Evolutionary conservation across 2,888 invertebrate species (phyloP).

Genomic region (Calephelis perditalis): DNA sequence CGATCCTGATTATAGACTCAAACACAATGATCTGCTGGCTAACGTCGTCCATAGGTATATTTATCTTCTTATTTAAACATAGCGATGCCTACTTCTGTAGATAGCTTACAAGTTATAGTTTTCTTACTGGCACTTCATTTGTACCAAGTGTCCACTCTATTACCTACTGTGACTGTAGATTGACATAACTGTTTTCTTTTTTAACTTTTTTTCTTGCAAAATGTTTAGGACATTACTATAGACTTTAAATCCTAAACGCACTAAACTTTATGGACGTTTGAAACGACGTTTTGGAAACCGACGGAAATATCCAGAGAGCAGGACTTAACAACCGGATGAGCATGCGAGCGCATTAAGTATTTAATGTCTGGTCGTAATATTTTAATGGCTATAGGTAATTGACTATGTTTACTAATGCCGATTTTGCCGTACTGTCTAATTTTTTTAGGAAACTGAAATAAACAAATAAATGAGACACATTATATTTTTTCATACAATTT

Average conservation of each 20-base stretch:
- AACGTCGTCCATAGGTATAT: constrained; percentile 95
- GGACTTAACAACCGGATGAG: constrained; percentile 53
- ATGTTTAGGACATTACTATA: not conserved
- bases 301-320: not conserved
- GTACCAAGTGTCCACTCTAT: constrained; percentile 22
- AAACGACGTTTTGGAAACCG: not conserved
- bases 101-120: constrained; percentile 35
- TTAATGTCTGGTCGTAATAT: constrained; percentile 10
- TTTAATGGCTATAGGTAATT: not conserved
- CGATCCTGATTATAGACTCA: constrained; percentile 92
- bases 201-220: not conserved
- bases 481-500: no score
- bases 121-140: constrained; percentile 24
- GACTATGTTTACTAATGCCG: no score
- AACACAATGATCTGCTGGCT: constrained; percentile 94
- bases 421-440: no score
- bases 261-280: not conserved
- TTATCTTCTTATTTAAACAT: constrained; percentile 19
- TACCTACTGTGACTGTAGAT: constrained; percentile 5
- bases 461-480: no score
- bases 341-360: constrained; percentile 57
- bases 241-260: constrained; percentile 1
- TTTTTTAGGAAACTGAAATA: no score
- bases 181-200: constrained; percentile 7
- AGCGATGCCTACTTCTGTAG: constrained; percentile 33